Percentiles rank a stretch among this genome's conserved stretches.
phyloP scores from a whole-genome alignment of 1,140 invertebrate genomes.

The Portunus trituberculatus region DNA sequence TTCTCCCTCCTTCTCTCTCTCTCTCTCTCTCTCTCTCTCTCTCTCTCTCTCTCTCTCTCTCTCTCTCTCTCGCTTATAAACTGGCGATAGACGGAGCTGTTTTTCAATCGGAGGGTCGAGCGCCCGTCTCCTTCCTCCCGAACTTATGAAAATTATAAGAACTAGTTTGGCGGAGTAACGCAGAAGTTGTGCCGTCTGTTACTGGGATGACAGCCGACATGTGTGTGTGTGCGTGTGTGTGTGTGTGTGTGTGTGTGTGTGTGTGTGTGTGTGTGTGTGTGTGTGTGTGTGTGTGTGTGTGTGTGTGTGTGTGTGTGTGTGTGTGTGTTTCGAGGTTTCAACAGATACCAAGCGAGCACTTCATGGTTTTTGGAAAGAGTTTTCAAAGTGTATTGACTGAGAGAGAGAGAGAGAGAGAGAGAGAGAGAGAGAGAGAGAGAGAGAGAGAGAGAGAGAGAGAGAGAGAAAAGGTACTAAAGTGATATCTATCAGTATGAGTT shows the following conservation, averaged over 20 bases:
- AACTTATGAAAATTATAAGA: slow-evolving; percentile 43
- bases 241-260: neutral
- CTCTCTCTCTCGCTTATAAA: neutral
- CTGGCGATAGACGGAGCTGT: neutral
- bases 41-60: neutral
- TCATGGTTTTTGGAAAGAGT: too few species aligned
- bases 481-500: too few species aligned
- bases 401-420: slow-evolving; percentile 14
- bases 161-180: neutral
- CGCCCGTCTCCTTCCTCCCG: neutral
- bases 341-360: too few species aligned
- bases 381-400: too few species aligned
- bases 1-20: neutral
- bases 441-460: slow-evolving; percentile 20
- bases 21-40: neutral
- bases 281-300: slow-evolving; percentile 38
- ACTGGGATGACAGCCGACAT: neutral
- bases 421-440: slow-evolving; percentile 20
- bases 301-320: slow-evolving; percentile 19
- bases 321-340: neutral
- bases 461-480: neutral
- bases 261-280: too few species aligned
- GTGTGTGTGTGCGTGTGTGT: neutral
- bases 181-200: slow-evolving; percentile 38
- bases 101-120: slow-evolving; percentile 28